phyloP scores from a whole-genome alignment of 2,797 vertebrate species.

The Diplodus sargus region DNA sequence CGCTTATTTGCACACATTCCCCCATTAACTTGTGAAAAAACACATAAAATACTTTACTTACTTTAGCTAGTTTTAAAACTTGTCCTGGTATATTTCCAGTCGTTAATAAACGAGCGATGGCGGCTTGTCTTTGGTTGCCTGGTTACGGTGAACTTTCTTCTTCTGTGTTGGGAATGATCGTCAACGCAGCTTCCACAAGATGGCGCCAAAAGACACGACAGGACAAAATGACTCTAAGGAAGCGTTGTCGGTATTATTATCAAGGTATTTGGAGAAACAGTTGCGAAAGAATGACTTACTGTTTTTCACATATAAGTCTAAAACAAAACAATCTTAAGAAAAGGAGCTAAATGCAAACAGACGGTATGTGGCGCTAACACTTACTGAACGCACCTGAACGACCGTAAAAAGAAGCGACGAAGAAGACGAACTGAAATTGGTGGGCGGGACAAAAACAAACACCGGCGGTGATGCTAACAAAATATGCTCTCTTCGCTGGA shows the following conservation, averaged over 20 bases:
- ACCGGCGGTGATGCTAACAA: neutral
- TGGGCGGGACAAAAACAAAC: conserved; percentile 61
- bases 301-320: neutral
- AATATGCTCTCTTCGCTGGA: fast-evolving
- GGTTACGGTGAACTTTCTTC: conserved; percentile 47
- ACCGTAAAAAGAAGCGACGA: neutral
- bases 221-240: no score
- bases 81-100: neutral
- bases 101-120: neutral
- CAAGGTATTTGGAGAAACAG: neutral
- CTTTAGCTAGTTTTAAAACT: neutral
- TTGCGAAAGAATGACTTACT: fast-evolving
- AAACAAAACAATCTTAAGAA: neutral
- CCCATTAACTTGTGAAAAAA: neutral
- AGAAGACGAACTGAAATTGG: conserved; percentile 29
- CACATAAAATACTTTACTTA: conserved; percentile 7
- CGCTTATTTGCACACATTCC: fast-evolving
- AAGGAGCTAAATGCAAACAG: neutral
- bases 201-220: conserved; percentile 12
- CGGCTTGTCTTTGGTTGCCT: conserved; percentile 48
- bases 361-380: conserved; percentile 24
- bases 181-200: conserved; percentile 17
- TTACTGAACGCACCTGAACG: fast-evolving
- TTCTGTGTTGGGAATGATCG: conserved; percentile 14
- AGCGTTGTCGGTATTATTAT: fast-evolving